Evolutionary conservation across 64 coral and sea anemone species (phyloP).

Genomic region (Montipora efflorescens): DNA sequence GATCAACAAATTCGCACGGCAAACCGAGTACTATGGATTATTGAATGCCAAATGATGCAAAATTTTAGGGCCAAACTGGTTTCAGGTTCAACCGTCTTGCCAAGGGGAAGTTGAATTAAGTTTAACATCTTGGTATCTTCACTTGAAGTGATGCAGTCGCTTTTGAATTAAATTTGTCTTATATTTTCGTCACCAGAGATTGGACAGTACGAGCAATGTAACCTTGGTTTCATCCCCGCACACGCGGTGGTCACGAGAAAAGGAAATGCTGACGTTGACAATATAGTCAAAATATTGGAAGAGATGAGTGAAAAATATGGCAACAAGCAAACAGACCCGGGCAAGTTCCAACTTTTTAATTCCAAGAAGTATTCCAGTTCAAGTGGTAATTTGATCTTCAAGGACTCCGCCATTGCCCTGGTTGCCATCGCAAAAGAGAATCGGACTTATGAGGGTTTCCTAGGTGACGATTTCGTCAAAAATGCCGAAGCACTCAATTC

Average conservation of each 20-base stretch:
- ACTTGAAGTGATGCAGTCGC: too few relatives aligned
- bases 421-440: not conserved
- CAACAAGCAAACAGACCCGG: not conserved
- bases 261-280: not conserved
- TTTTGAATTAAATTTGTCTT: not conserved
- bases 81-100: too few relatives aligned
- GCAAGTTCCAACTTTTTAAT: constrained; percentile 31
- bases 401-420: constrained; percentile 48
- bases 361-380: not conserved
- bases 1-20: too few relatives aligned
- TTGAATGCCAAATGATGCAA: too few relatives aligned
- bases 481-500: constrained; percentile 8
- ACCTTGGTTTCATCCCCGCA: not conserved
- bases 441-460: constrained; percentile 13
- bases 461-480: constrained; percentile 36
- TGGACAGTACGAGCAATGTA: not conserved
- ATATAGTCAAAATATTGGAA: not conserved
- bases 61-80: too few relatives aligned
- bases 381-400: constrained; percentile 60
- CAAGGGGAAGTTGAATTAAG: too few relatives aligned
- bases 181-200: not conserved
- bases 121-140: too few relatives aligned
- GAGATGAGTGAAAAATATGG: not conserved
- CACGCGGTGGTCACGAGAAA: constrained; percentile 30
- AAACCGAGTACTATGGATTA: too few relatives aligned